Evolutionary conservation across 2,797 vertebrate species (phyloP).

Genomic region (Melanitta fusca): DNA sequence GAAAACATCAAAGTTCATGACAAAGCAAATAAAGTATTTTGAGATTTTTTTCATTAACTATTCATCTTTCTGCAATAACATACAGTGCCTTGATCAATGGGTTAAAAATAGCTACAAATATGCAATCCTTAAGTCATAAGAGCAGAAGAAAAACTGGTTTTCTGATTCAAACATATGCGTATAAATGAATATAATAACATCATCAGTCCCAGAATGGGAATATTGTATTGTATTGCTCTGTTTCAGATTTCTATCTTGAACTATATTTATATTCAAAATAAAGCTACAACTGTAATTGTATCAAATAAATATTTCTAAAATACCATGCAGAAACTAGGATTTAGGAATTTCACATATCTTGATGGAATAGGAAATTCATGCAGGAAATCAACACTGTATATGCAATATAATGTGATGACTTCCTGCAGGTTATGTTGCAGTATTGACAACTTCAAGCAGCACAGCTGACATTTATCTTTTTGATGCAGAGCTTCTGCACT

Average conservation of each 20-base stretch:
- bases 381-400: not conserved
- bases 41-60: not conserved
- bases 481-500: not conserved
- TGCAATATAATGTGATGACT: not conserved
- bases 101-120: not conserved
- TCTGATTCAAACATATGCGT: not conserved
- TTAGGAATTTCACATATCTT: not conserved
- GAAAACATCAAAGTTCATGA: not conserved
- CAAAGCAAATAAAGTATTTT: constrained; percentile 29
- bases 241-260: not conserved
- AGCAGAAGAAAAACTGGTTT: not conserved
- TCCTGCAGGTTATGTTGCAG: not conserved
- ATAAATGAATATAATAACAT: not conserved
- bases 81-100: not conserved
- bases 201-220: not conserved
- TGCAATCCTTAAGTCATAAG: not conserved
- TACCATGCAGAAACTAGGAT: not conserved
- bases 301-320: not conserved
- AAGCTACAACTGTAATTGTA: not conserved
- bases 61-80: not conserved
- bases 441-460: not conserved
- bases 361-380: not conserved
- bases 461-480: too few species aligned
- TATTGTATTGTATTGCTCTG: not conserved
- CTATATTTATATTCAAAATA: not conserved